Evolutionary conservation across 2,888 invertebrate genomes (phyloP).

Genomic region (Gortyna flavago): DNA sequence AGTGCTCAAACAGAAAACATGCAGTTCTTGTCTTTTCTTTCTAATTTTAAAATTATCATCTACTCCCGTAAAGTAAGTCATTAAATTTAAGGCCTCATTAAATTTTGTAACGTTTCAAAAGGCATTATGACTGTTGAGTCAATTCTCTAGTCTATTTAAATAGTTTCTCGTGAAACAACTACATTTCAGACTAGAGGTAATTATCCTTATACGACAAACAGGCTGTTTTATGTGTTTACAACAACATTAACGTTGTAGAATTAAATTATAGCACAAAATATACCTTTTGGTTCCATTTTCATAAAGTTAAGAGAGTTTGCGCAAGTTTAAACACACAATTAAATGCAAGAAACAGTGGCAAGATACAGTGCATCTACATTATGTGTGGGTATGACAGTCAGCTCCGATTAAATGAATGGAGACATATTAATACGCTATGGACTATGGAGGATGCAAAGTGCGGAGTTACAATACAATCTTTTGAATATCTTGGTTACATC

Average conservation of each 20-base stretch:
- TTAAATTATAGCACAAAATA: constrained; percentile 63
- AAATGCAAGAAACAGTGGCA: constrained; percentile 85
- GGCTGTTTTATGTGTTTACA: constrained; percentile 41
- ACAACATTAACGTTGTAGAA: constrained; percentile 40
- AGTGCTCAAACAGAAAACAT: constrained; percentile 41
- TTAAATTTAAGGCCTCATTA: constrained; percentile 62
- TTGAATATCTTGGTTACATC: constrained; percentile 15
- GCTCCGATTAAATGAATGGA: constrained; percentile 3
- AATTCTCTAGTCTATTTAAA: constrained; percentile 58
- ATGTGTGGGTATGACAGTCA: constrained; percentile 20
- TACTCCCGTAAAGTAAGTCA: constrained; percentile 54
- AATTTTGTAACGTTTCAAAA: constrained; percentile 54
- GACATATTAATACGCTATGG: background rate
- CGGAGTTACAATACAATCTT: constrained; percentile 2
- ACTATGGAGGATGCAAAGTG: constrained; percentile 8
- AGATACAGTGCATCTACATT: constrained; percentile 70
- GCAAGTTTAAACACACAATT: constrained; percentile 67
- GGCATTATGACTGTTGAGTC: constrained; percentile 43
- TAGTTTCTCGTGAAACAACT: constrained; percentile 56
- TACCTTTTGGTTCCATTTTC: constrained; percentile 61
- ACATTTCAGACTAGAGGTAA: constrained; percentile 67
- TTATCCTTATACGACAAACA: constrained; percentile 54
- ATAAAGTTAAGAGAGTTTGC: constrained; percentile 40
- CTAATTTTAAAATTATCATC: constrained; percentile 49
- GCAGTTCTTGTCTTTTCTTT: constrained; percentile 28